phyloP scores from a whole-genome alignment of 2,113 vertebrate species.

The Podarcis raffonei region DNA sequence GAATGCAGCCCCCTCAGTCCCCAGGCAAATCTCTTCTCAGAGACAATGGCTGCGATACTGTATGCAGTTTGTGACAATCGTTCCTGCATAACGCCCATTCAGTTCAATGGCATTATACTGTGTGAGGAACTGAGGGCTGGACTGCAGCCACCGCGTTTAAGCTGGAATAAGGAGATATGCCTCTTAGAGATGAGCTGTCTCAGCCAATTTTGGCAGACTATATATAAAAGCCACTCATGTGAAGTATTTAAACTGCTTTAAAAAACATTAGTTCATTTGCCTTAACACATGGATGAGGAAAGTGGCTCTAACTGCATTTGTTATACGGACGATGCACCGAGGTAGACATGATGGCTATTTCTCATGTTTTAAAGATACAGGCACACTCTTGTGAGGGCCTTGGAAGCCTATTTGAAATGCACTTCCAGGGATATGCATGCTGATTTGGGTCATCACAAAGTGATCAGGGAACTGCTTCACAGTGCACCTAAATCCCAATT shows the following conservation, averaged over 20 bases:
- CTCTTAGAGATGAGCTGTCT: not conserved
- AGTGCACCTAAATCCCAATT: not conserved
- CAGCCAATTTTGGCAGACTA: constrained; percentile 7
- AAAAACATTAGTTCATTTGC: constrained; percentile 20
- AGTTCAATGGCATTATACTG: not conserved
- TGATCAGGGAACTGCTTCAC: not conserved
- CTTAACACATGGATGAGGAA: constrained; percentile 10
- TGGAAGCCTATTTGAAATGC: constrained; percentile 1
- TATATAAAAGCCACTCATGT: constrained; percentile 15
- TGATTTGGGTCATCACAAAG: not conserved
- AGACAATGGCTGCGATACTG: not conserved
- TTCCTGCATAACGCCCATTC: not conserved
- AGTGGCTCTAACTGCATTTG: constrained; percentile 14
- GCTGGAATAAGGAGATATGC: constrained; percentile 26
- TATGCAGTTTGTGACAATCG: not conserved
- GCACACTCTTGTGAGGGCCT: not conserved
- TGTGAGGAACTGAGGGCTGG: not conserved
- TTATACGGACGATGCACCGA: not conserved
- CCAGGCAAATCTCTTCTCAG: not conserved
- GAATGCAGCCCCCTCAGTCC: not conserved
- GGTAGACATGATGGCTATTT: not conserved
- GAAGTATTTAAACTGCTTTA: not conserved
- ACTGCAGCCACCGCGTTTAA: constrained; percentile 17
- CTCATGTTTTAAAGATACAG: not conserved
- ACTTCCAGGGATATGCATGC: not conserved